Conservation (phyloP, 2,888 invertebrate genomes). For the Bugulina stolonifera region DNA sequence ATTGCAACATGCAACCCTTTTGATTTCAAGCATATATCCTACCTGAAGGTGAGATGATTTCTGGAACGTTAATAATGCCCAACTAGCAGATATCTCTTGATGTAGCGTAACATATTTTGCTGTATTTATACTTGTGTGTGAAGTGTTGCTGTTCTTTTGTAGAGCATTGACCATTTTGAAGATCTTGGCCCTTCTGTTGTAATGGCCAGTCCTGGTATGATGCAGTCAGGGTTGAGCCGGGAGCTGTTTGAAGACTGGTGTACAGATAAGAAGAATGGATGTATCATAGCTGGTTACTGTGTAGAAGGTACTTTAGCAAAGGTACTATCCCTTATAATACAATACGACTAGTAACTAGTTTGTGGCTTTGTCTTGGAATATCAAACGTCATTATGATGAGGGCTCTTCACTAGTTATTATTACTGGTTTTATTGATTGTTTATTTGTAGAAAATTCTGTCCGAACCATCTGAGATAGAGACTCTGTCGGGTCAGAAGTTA, state of each 20-base stretch:
- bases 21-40: slow-evolving; percentile 86
- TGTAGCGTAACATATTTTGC: too few species aligned
- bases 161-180: slow-evolving; percentile 98
- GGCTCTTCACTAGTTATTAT: too few species aligned
- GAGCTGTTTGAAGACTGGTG: slow-evolving; percentile 99
- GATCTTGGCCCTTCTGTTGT: slow-evolving; percentile 99
- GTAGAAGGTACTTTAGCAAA: slow-evolving; percentile 60
- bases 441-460: slow-evolving; percentile 69
- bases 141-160: too few species aligned
- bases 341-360: too few species aligned
- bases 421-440: too few species aligned
- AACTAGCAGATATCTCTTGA: too few species aligned
- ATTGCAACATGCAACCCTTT: slow-evolving; percentile 98
- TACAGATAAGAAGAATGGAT: slow-evolving; percentile 93
- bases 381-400: too few species aligned
- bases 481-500: slow-evolving; percentile 90
- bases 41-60: slow-evolving; percentile 54
- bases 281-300: slow-evolving; percentile 85
- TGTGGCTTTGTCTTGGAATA: too few species aligned
- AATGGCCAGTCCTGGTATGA: slow-evolving; percentile 99
- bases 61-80: too few species aligned
- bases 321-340: slow-evolving; percentile 35
- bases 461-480: slow-evolving; percentile 93
- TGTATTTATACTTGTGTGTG: too few species aligned
- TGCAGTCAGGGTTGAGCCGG: slow-evolving; percentile 94